These are phyloP conservation scores for Agonopterix alstromeriana DNA, from an alignment of 2,888 invertebrate genomes.

Conservation along the genomic window DNA sequence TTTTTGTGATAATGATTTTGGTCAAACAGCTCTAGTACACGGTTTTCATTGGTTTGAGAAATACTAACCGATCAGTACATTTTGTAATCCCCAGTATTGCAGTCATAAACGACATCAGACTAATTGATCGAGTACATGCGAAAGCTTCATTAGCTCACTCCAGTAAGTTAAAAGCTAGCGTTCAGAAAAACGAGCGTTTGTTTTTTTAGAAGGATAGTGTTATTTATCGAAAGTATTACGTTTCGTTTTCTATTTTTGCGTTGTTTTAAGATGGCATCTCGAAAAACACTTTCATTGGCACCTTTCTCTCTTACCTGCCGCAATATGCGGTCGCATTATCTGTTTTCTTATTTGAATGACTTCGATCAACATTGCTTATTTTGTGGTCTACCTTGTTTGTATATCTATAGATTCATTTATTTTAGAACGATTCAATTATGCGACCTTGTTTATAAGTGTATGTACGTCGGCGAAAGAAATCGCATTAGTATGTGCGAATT, in stretches of 20 bases:
- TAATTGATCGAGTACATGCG: conserved; percentile 21
- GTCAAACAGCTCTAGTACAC: too few species aligned
- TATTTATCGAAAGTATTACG: too few species aligned
- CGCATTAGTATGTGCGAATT: conserved; percentile 15
- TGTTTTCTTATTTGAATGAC: conserved; percentile 12
- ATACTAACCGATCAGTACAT: too few species aligned
- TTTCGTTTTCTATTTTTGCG: too few species aligned
- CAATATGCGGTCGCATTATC: conserved; percentile 17
- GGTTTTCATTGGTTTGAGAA: too few species aligned
- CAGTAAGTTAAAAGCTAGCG: neutral
- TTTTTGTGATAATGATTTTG: too few species aligned
- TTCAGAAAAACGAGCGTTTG: too few species aligned
- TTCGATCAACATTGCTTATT: conserved; percentile 4
- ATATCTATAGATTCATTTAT: neutral
- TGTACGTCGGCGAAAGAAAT: conserved; percentile 23
- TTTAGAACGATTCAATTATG: conserved; percentile 11
- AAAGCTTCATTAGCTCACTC: conserved; percentile 19
- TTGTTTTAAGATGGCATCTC: conserved; percentile 4
- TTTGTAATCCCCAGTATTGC: too few species aligned
- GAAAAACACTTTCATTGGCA: conserved; percentile 27
- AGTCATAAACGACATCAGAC: neutral
- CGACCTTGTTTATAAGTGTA: conserved; percentile 19
- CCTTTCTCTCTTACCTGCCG: conserved; percentile 26
- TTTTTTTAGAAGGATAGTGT: too few species aligned
- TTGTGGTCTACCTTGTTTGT: conserved; percentile 13